These are phyloP conservation scores for Taurulus bubalis DNA, from an alignment of 2,113 vertebrate genomes.

Conservation along the genomic window DNA sequence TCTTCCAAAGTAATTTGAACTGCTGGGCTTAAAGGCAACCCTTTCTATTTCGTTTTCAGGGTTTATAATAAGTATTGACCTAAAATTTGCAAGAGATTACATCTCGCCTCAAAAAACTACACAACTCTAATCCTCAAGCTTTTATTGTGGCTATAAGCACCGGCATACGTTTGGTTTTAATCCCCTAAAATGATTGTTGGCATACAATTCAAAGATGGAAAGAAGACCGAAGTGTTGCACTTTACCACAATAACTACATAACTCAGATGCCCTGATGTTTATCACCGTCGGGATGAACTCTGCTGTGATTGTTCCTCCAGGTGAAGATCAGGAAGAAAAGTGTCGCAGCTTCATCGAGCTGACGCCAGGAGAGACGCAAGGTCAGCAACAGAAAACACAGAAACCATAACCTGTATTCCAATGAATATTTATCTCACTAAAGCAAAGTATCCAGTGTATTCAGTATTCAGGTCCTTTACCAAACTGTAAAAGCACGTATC, in stretches of 20 bases:
- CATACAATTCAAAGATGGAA: neutral
- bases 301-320: slow-evolving; percentile 34
- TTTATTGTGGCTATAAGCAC: neutral
- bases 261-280: neutral
- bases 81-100: slow-evolving; percentile 5
- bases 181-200: neutral
- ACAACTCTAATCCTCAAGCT: neutral
- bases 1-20: neutral
- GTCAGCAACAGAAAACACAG: slow-evolving; percentile 34
- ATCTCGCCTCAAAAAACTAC: neutral
- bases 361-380: slow-evolving; percentile 86
- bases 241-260: neutral
- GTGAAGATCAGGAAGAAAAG: slow-evolving; percentile 80
- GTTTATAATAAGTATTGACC: neutral
- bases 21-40: slow-evolving; percentile 12
- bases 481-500: too few species aligned
- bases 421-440: neutral
- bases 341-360: slow-evolving; percentile 89
- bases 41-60: slow-evolving; percentile 11
- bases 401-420: neutral
- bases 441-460: neutral
- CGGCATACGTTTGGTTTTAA: neutral
- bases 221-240: neutral
- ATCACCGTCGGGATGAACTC: neutral
- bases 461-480: neutral